A percentile compares a stretch with the other conserved stretches of the same genome.
These are phyloP conservation scores for Chroicocephalus ridibundus DNA, from an alignment of 2,113 vertebrate genomes.

Conservation along the genomic window DNA sequence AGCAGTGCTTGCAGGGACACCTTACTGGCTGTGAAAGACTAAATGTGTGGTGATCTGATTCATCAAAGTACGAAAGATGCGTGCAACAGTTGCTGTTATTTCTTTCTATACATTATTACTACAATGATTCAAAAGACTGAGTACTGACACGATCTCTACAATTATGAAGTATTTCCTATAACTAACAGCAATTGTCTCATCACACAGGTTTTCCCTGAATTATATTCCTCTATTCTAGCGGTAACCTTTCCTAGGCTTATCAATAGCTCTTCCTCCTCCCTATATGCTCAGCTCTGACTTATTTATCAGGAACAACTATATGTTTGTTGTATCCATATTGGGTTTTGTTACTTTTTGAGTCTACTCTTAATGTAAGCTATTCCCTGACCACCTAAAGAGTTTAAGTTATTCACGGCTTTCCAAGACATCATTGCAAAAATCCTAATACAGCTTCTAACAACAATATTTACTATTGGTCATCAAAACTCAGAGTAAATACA, in stretches of 20 bases:
- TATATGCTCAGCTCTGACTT: neutral
- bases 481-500: neutral
- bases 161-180: neutral
- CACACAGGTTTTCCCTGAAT: neutral
- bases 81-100: rapidly evolving
- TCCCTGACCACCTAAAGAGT: neutral
- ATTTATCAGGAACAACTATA: neutral
- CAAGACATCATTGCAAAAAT: neutral
- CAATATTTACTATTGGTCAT: neutral
- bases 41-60: neutral
- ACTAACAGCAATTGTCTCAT: neutral
- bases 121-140: neutral
- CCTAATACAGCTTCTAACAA: neutral
- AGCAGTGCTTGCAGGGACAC: neutral
- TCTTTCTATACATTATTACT: neutral
- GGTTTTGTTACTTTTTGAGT: neutral
- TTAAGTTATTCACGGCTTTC: neutral
- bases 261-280: neutral
- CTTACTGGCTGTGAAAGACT: neutral
- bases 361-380: neutral
- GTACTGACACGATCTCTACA: neutral
- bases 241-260: neutral
- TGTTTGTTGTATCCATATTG: neutral
- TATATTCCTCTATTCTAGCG: neutral
- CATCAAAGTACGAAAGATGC: neutral